Base-by-base conservation (phyloP, 2,888 invertebrate species). In the Hanleya hanleyi region DNA sequence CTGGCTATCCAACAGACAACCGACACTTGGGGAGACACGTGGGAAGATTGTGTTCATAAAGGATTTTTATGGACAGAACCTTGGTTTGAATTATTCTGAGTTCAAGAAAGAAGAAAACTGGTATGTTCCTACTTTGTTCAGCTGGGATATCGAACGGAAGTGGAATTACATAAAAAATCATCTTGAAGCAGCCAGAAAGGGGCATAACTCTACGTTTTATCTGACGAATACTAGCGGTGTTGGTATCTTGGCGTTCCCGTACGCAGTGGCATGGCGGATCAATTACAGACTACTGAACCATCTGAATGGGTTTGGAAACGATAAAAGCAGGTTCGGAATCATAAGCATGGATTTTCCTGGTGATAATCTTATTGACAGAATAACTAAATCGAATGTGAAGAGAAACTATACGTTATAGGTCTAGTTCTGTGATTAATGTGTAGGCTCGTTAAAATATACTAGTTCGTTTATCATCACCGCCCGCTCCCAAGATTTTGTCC, bases 11-110 rank as follows among this genome's bases (percentile, higher is more conserved):
- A 26, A 35, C 37, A 2, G 37, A n/a, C 15, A 22, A n/a, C 64
- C 64, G 9, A 64, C 64, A 9, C 36, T 64, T 18, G 36, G 35
- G 12, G 36, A 64, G 15, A 15, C 7, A 1, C 35, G 64, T 18
- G 64, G 64, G 2, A 64, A 64, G 26, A 64, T 64, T 32, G 64
- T 64, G n/a, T 35, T 64, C 36, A 33, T 64, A 12, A 22, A 64
- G 29, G 57, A 57, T 26, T 57, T 57, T 32, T 15, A 15, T 26
- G 57, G 57, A 4, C 57, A 22, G 4, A 22, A 15, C 22, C 15
- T 57, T 29, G 57, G 57, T 22, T 2, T 57, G 4, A 15, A 29
- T 4, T 57, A 57, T 57, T 29, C 29, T 18, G 57, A 57, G 22
- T 4, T 57, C 15, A 29, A 57, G 22, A 32, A 29, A 26, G 57